These are phyloP conservation scores for Formicarius rufipectus DNA, from an alignment of 2,113 vertebrate genomes.

Conservation along the genomic window DNA sequence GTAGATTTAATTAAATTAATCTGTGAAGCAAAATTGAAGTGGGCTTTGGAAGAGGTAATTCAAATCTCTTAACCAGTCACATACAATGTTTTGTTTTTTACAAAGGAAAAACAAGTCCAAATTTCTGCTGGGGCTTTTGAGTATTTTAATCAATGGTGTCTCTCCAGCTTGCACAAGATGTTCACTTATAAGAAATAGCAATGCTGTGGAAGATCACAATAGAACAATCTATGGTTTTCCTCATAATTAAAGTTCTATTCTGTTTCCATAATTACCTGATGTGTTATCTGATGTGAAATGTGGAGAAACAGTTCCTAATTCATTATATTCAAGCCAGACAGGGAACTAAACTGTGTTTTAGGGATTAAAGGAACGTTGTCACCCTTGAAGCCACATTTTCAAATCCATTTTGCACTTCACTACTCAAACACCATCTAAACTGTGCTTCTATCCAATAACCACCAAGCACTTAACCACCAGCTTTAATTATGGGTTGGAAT, in stretches of 20 bases:
- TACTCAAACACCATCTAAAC: neutral
- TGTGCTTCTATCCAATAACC: neutral
- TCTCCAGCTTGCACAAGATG: conserved; percentile 7
- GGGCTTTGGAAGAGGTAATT: neutral
- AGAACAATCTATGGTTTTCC: neutral
- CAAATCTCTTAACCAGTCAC: neutral
- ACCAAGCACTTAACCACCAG: neutral
- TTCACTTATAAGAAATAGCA: conserved; percentile 9
- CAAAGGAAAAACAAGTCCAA: neutral
- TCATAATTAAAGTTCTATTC: conserved; percentile 25
- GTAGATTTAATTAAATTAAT: conserved; percentile 25
- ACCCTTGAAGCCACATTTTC: neutral
- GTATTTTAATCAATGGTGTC: conserved; percentile 37
- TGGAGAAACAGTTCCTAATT: neutral
- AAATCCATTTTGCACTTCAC: neutral
- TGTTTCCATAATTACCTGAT: conserved; percentile 50
- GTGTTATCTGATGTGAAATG: conserved; percentile 31
- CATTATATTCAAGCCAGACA: neutral
- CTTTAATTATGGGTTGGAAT: neutral
- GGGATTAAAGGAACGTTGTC: neutral
- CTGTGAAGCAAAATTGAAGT: neutral
- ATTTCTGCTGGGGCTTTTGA: conserved; percentile 1
- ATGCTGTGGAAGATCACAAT: conserved; percentile 31
- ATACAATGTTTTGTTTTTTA: neutral
- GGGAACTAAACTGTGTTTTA: neutral